A percentile compares a stretch with the other conserved stretches of the same genome.
Conservation (phyloP, 2,888 invertebrate genomes). For the Diarsia mendica region DNA sequence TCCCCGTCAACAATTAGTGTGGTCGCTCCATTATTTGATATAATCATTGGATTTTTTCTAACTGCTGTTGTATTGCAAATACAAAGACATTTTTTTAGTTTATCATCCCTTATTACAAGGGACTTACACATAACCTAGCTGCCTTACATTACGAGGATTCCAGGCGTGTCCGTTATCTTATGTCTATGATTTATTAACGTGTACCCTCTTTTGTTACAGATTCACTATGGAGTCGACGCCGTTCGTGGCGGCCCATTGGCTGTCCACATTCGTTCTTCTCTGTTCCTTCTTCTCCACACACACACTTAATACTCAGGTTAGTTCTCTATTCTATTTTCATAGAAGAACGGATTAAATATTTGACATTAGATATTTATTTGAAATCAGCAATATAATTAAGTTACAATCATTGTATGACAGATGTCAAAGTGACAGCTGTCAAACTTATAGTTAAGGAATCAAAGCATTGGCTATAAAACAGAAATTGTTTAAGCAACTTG, state of each 20-base stretch:
- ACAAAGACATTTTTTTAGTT: background rate
- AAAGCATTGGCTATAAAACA: background rate
- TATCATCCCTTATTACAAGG: background rate
- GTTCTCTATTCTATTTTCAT: conserved; percentile 34
- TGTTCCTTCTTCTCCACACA: conserved; percentile 84
- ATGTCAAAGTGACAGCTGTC: conserved; percentile 28
- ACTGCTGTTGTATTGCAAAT: background rate
- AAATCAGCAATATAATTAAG: background rate
- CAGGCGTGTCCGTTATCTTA: background rate
- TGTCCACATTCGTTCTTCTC: conserved; percentile 82
- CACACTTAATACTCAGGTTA: conserved; percentile 85
- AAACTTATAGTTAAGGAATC: background rate
- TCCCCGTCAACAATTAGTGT: background rate
- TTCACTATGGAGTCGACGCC: conserved; percentile 84
- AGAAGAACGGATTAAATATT: background rate
- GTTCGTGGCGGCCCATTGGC: conserved; percentile 83
- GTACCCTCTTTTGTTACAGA: conserved; percentile 72
- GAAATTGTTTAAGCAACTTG: background rate
- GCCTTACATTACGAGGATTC: background rate
- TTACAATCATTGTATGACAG: background rate
- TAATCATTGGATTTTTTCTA: background rate
- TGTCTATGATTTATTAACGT: conserved; percentile 10
- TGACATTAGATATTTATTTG: background rate
- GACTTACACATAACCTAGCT: background rate
- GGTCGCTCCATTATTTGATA: background rate